Evolutionary conservation across 2,113 vertebrate genomes (phyloP).

Genomic region (Elephas maximus): DNA sequence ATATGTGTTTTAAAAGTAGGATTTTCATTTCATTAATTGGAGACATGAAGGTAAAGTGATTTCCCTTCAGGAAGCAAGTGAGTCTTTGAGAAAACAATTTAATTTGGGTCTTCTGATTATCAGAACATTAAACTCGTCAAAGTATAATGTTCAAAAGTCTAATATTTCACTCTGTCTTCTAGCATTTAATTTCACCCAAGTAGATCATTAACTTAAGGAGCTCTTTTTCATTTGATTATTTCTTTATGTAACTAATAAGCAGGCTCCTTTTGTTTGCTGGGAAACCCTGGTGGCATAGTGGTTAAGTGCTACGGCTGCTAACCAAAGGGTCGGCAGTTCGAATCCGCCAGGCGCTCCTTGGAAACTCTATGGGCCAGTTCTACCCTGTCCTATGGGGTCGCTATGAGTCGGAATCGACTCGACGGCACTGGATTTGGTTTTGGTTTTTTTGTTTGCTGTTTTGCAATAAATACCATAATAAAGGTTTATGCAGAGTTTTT

Average conservation of each 20-base stretch:
- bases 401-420: too few relatives aligned
- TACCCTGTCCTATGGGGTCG: too few relatives aligned
- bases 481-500: neutral
- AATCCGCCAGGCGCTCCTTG: too few relatives aligned
- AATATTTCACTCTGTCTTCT: neutral
- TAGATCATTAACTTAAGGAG: neutral
- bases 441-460: neutral
- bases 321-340: too few relatives aligned
- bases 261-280: neutral
- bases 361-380: too few relatives aligned
- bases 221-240: neutral
- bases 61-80: slow-evolving; percentile 16
- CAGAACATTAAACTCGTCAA: neutral
- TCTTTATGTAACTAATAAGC: neutral
- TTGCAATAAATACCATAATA: slow-evolving; percentile 31
- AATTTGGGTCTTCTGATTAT: neutral
- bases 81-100: slow-evolving; percentile 48
- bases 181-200: neutral
- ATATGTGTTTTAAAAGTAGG: neutral
- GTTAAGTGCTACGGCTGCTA: too few relatives aligned
- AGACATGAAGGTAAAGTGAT: neutral
- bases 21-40: neutral
- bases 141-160: neutral
- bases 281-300: too few relatives aligned
- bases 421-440: too few relatives aligned